phyloP scores from a whole-genome alignment of 2,797 vertebrate genomes.

The Hapalemur alaotrensis region DNA sequence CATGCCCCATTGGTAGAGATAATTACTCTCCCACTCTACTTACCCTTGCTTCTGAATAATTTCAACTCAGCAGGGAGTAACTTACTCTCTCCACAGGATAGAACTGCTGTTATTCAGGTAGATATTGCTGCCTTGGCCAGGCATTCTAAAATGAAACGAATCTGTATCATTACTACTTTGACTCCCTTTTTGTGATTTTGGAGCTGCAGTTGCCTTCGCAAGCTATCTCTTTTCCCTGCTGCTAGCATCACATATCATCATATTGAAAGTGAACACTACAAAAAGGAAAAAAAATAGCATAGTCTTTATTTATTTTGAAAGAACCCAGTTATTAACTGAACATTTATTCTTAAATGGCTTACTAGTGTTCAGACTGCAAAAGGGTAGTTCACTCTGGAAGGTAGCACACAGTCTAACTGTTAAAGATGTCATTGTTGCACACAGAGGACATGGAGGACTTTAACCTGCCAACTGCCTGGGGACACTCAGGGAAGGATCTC shows the following conservation, averaged over 20 bases:
- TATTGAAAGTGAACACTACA: conserved; percentile 50
- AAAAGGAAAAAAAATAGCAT: conserved; percentile 22
- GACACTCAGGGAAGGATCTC: neutral
- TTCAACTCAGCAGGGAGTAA: conserved; percentile 47
- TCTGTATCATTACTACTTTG: conserved; percentile 25
- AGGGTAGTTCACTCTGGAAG: conserved; percentile 41
- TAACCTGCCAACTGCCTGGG: conserved; percentile 5
- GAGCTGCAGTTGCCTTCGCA: conserved; percentile 39
- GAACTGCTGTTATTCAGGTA: conserved; percentile 53
- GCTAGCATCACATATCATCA: conserved; percentile 46
- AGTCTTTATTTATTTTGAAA: conserved; percentile 67
- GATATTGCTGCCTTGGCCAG: conserved; percentile 23
- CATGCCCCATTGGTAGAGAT: conserved; percentile 6
- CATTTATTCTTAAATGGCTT: conserved; percentile 56
- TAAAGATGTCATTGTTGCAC: conserved; percentile 38
- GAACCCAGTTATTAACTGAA: conserved; percentile 56
- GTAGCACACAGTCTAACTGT: conserved; percentile 1
- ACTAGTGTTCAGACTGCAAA: conserved; percentile 38
- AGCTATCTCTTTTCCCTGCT: conserved; percentile 62
- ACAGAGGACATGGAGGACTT: conserved; percentile 13
- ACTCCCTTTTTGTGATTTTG: neutral
- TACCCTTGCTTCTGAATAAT: conserved; percentile 55
- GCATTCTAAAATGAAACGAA: conserved; percentile 49
- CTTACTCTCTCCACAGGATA: conserved; percentile 38
- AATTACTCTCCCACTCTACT: conserved; percentile 47